Evolutionary conservation across 1,140 invertebrate species (phyloP), one percentile per base, ranked within the genome.

Genomic region (Oedothorax gibbosus): DNA sequence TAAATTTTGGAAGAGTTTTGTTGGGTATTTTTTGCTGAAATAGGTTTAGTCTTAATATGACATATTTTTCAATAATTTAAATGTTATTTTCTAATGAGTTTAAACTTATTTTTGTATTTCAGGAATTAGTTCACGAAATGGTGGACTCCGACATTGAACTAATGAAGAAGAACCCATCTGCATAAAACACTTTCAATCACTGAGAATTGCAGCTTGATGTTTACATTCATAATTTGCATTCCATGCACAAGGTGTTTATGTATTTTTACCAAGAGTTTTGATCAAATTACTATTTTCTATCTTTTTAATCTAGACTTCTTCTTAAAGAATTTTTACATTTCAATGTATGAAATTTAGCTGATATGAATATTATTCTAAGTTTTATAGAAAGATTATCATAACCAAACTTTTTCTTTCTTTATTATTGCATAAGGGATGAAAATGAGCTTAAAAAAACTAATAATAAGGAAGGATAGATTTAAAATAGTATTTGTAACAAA

Each of bases 41-140:
- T n/a, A n/a, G n/a, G n/a, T n/a, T n/a, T n/a, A n/a, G n/a, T n/a
- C n/a, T n/a, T n/a, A n/a, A n/a, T n/a, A n/a, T n/a, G n/a, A n/a
- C n/a, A n/a, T n/a, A n/a, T n/a, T n/a, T 60, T 60, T 60, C 3
- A 60, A 60, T 60, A 12, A n/a, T n/a, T 60, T 12, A 5, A 60
- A 60, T 14, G n/a, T 11, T 12, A 60, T 14, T 6, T 60, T 60
- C 9, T 6, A 60, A 60, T 14, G 9, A 60, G 12, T 12, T 60
- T 60, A 53, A 35, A 35, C 1, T 71, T 18, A 0, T 71, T 53
- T 88, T 88, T 72, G 87, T 84, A 92, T 89, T 92, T 83, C 87
- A 95, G 93, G 92, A 94, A 88, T 92, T 99, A 49, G 97, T 99
- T 0, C 93, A 94, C 88, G 98, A 99, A 89, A 99, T 99, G 98